Evolutionary conservation across 2,888 invertebrate species (phyloP).

Genomic region (Drosophila putrida): DNA sequence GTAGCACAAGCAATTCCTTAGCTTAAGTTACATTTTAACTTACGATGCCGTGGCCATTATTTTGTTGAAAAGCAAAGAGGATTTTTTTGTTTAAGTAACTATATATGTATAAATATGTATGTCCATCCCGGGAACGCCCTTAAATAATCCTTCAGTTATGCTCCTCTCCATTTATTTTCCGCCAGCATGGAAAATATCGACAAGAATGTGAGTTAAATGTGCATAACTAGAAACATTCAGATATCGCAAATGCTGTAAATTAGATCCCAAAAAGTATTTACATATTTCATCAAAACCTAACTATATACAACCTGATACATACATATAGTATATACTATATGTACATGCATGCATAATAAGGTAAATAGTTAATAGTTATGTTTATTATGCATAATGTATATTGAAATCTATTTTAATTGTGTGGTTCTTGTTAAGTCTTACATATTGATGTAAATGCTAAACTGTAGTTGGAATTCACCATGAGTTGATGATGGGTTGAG

Average conservation of each 20-base stretch:
- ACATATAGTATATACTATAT: no score
- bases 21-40: slow-evolving; percentile 52
- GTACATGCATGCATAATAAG: slow-evolving; percentile 4
- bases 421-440: slow-evolving; percentile 1
- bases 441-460: slow-evolving; percentile 4
- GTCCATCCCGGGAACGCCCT: slow-evolving; percentile 1
- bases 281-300: slow-evolving; percentile 17
- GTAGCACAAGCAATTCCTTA: slow-evolving; percentile 18
- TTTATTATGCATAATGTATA: slow-evolving; percentile 21
- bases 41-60: slow-evolving; percentile 59
- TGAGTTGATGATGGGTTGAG: slow-evolving; percentile 11
- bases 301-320: slow-evolving; percentile 2
- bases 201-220: slow-evolving; percentile 35
- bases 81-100: slow-evolving; percentile 29
- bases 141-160: not conserved
- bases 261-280: slow-evolving; percentile 46
- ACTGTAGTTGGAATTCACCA: not conserved
- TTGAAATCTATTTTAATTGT: slow-evolving; percentile 14
- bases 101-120: slow-evolving; percentile 7
- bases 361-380: not conserved
- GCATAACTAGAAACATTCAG: slow-evolving; percentile 2
- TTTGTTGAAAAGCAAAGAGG: slow-evolving; percentile 40
- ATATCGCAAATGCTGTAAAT: not conserved
- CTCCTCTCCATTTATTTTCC: slow-evolving; percentile 53
- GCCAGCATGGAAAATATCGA: slow-evolving; percentile 48